Base-by-base conservation (phyloP, 2,113 vertebrate genomes). In the Microtus pennsylvanicus region DNA sequence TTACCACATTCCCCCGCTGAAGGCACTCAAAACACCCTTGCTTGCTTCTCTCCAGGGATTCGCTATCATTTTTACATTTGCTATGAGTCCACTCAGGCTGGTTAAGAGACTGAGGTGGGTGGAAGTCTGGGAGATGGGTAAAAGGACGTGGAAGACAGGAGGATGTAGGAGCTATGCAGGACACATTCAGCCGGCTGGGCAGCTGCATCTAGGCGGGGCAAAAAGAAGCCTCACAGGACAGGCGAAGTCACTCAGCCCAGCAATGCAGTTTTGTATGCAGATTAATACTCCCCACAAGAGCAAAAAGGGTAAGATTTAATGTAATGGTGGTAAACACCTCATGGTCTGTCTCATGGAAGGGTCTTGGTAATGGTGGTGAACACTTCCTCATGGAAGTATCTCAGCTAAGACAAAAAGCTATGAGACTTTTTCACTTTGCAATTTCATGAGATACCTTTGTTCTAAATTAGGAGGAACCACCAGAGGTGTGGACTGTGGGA, bases 81-180 rank as follows among this genome's bases (percentile, higher is more conserved):
- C 63, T 80, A 78, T 7, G 55, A 92, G 35, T 82, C 74, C 19
- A 70, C 82, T 47, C 58, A 69, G 35, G 58, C 77, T 76, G 33
- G 13, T 47, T 85, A 35, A 70, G 55, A 63, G 80, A 63, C 47
- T 8, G 69, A 88, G 61, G 63, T 0, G 80, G 61, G 63, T 0
- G 26, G 88, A 52, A 78, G 26, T 11, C 30, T 13, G 16, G 17
- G 69, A 47, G 92, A 61, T 52, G 22, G 52, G n/a, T 65, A 35
- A 35, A 63, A 28, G 35, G 61, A 50, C 6, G 7, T 0, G 0
- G 16, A 42, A 30, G 58, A 12, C 50, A 61, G 30, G 8, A 5
- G 30, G 19, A 55, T 50, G 65, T 10, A 22, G 45, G 11, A 0
- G 0, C 14, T 4, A 1, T 0, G 30, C 2, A 2, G 69, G 52